Percentiles rank a stretch among this genome's conserved stretches.
phyloP scores from a whole-genome alignment of 2,113 vertebrate genomes.

The Coracopsis vasa region DNA sequence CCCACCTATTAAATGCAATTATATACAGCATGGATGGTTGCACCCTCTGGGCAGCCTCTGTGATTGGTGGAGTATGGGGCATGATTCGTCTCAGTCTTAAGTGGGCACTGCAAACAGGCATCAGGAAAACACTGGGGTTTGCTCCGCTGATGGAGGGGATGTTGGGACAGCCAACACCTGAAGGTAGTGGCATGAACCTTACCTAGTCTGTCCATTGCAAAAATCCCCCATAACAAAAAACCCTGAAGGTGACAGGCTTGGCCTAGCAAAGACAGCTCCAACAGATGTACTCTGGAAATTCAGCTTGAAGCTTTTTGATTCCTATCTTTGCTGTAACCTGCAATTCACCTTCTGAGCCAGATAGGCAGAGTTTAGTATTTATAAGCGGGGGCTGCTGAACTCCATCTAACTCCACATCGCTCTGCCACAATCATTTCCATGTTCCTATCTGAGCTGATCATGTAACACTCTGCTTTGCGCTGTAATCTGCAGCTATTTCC shows the following conservation, averaged over 20 bases:
- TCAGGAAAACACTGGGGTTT: background rate
- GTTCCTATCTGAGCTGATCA: background rate
- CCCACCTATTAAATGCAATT: background rate
- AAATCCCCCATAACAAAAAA: background rate
- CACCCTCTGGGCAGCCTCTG: background rate
- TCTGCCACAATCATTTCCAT: conserved; percentile 36
- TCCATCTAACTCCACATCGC: accelerated
- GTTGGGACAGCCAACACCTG: accelerated
- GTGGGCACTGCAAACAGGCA: background rate
- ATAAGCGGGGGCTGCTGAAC: conserved; percentile 1
- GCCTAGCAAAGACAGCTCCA: background rate
- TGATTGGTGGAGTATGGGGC: accelerated
- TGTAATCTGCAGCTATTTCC: background rate
- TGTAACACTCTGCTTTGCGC: background rate
- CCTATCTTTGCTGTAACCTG: conserved; percentile 27
- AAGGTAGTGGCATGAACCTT: accelerated
- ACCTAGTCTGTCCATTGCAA: accelerated
- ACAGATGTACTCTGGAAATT: conserved; percentile 13
- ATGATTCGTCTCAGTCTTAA: background rate
- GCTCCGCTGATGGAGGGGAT: accelerated
- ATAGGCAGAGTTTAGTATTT: conserved; percentile 24
- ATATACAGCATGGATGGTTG: background rate
- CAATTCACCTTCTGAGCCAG: background rate
- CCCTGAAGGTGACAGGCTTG: background rate
- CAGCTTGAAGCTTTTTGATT: conserved; percentile 21